Evolutionary conservation across 2,888 invertebrate genomes (phyloP).

Genomic region (Cistogaster globosa): DNA sequence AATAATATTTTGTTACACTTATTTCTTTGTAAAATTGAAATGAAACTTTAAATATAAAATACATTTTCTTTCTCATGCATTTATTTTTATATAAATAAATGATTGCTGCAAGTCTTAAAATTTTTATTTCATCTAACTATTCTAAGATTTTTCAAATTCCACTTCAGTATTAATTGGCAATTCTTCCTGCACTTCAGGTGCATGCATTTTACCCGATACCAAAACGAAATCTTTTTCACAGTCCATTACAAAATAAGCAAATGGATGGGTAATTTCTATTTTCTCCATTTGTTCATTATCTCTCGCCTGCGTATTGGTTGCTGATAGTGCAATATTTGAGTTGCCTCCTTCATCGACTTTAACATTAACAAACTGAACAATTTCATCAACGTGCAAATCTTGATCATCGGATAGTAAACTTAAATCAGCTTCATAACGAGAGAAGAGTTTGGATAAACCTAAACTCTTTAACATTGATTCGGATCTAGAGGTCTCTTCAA

Average conservation of each 20-base stretch:
- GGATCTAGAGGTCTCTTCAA: conserved; percentile 87
- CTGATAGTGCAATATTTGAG: conserved; percentile 83
- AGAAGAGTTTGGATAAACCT: conserved; percentile 86
- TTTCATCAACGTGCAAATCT: conserved; percentile 87
- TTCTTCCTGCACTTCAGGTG: conserved; percentile 82
- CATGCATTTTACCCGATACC: conserved; percentile 85
- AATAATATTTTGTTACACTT: neutral
- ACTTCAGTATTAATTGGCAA: conserved; percentile 76
- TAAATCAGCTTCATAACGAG: conserved; percentile 85
- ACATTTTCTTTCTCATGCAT: conserved; percentile 24
- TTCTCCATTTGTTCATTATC: conserved; percentile 75
- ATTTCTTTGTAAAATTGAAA: conserved; percentile 6
- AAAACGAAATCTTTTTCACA: conserved; percentile 85
- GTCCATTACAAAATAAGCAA: conserved; percentile 86
- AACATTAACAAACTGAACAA: conserved; percentile 87
- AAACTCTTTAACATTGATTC: conserved; percentile 85
- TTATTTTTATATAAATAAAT: conserved; percentile 44
- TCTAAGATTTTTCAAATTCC: conserved; percentile 78
- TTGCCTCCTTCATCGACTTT: conserved; percentile 85
- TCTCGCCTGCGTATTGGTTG: conserved; percentile 74
- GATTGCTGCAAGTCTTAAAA: conserved; percentile 52
- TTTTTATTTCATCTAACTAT: conserved; percentile 35
- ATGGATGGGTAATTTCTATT: conserved; percentile 86
- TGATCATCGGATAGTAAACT: conserved; percentile 85
- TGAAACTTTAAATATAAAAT: conserved; percentile 6